Evolutionary conservation across 2,113 vertebrate genomes (phyloP), one percentile per base, ranked within the genome.

Genomic region (Alouatta palliata): DNA sequence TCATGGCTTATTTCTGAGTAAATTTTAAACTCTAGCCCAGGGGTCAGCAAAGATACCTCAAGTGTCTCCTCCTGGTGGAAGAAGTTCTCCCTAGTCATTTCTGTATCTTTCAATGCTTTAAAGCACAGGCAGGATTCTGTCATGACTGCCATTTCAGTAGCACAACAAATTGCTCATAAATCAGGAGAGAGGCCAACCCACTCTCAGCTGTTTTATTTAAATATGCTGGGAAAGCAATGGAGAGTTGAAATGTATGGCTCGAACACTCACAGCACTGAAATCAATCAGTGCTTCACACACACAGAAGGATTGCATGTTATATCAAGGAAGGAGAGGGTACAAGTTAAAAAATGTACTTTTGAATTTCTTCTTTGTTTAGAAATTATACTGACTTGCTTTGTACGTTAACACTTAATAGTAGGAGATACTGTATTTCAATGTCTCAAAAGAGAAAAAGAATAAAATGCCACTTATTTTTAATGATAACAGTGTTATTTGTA

Each of bases 401-500:
- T 89, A 32, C 81, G 25, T 81, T 92, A 85, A 45, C 83, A 52
- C 23, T 52, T 61, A 94, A 79, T 30, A 76, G 37, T 17, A 81
- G 23, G 47, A 75, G 49, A 56, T 90, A 23, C 27, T 77, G 6
- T 54, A 79, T 88, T 96, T 86, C 52, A 94, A 10, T 68, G 8
- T 90, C 37, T 93, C 66, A 70, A 81, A 94, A 97, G 61, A 85
- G 83, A 87, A 96, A 96, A 80, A 96, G 17, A 95, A 84, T 76
- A 89, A 88, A 70, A 10, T 25, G 32, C 16, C 86, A 61, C 71
- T 92, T 87, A 77, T 87, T 93, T 97, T 58, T 91, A 47, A 91
- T 80, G 75, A 64, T 83, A 70, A 66, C 40, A 66, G 19, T 30
- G 3, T 88, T 89, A 82, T 92, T 90, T 70, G 45, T 66, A 83